Base-by-base conservation (phyloP, 2,113 vertebrate genomes). In the Pelecanus crispus region DNA sequence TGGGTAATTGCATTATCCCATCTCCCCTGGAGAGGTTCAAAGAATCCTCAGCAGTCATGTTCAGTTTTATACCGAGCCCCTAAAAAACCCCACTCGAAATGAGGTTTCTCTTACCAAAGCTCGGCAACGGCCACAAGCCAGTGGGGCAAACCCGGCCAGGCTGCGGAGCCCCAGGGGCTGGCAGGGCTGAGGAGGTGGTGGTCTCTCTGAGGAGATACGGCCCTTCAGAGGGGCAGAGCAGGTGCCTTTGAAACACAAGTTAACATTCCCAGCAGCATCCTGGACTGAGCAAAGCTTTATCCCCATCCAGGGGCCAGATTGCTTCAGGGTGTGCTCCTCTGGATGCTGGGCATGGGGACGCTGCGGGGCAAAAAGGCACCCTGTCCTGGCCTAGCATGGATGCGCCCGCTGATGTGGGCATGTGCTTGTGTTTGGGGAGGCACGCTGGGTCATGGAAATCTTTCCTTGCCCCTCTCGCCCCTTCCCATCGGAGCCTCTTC, bases 121-220 rank as follows among this genome's bases (percentile, higher is more conserved):
- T 85, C 65, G 67, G 66, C 66, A 71, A 20, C 42, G 56, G 71
- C 61, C 74, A 75, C 29, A 45, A 88, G 32, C 28, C 63, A 74
- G 45, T 0, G 0, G 49, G 56, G 12, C 52, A 67, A 58, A 56
- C 0, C 1, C 0, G 0, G 24, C 47, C 10, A 6, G 86, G 42
- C 74, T 90, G 56, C 0, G 0, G 50, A 82, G 77, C 34, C 34
- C 10, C 2, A 2, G 36, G 38, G 7, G 12, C 81, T 86, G 40
- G 20, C 65, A 42, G 18, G 47, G 65, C 74, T 56, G 42, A 50
- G 26, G 19, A 34, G 3, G 2, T 74, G 36, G 40, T 4, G 6
- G 4, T 44, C 17, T 62, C 36, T 81, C 16, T 3, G 9, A 29
- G 31, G 29, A 47, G 29, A 26, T 15, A 45, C 0, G 4, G 44